Percentiles rank a stretch among this genome's conserved stretches.
phyloP scores from a whole-genome alignment of 2,888 invertebrate species.

The Lithophane leautieri region DNA sequence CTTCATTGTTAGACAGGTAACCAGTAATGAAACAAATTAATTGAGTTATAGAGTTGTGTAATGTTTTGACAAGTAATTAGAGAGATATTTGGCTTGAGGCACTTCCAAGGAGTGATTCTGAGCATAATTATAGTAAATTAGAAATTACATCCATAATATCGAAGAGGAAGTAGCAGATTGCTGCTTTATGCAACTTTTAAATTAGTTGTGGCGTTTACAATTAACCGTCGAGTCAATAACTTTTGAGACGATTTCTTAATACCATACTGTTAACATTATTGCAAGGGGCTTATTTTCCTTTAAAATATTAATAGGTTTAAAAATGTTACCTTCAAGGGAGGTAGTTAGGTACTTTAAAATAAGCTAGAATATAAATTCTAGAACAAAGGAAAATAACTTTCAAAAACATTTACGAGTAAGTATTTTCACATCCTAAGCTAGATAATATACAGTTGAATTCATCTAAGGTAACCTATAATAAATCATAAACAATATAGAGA shows the following conservation, averaged over 20 bases:
- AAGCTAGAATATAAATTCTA: background rate
- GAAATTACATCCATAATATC: background rate
- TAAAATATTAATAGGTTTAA: background rate
- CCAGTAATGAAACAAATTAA: constrained; percentile 15
- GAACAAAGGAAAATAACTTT: background rate
- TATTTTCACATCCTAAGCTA: constrained; percentile 10
- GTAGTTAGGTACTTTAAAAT: too few species aligned
- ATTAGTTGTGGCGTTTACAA: too few species aligned
- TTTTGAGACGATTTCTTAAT: background rate
- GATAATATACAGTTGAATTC: constrained; percentile 13
- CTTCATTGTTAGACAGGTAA: constrained; percentile 40
- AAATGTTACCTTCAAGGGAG: background rate
- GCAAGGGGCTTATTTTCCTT: background rate
- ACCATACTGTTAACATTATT: background rate
- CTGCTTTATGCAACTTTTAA: too few species aligned
- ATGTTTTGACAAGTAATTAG: background rate
- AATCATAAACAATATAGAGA: constrained; percentile 29
- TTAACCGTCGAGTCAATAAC: too few species aligned
- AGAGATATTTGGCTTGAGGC: background rate
- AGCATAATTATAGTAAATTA: background rate
- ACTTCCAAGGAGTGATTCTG: background rate
- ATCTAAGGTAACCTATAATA: constrained; percentile 10
- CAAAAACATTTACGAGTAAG: background rate
- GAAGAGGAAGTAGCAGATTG: background rate
- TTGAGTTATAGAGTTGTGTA: background rate